Base-by-base conservation (phyloP, 1,140 invertebrate genomes). In the Pogonognathellus flavescens region DNA sequence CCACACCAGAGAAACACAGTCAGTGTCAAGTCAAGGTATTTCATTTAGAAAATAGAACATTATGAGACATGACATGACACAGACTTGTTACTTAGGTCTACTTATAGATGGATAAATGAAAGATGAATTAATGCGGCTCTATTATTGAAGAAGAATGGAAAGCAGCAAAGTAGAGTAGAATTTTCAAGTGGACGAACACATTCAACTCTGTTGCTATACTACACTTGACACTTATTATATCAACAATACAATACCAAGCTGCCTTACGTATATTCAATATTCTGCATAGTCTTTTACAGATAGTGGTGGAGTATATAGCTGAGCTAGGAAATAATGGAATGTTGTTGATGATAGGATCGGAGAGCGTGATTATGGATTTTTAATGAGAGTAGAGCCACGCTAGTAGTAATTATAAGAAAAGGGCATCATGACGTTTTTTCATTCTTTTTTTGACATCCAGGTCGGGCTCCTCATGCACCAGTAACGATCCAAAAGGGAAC, bases 381-480 rank as follows among this genome's bases (percentile, higher is more conserved):
- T 87, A 87, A 87, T 87, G 84, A 85, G 86, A 84, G 62, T 80
- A 8, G 41, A 50, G 49, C 62, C 20, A 83, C 31, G 50, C 22
- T 57, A 20, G 53, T 84, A 84, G 84, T 85, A 81, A 85, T 85
- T 85, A 85, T 53, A 80, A 80, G 31, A 57, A 72, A 85, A 62
- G 60, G 66, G 62, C 59, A 76, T 31, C 22, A 76, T 76, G 70
- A 57, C 80, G 50, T 53, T 80, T 81, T 84, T 50, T 72, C 52
- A 72, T 83, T 18, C 52, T 84, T 83, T 18, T 52, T 72, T 87
- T 85, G 84, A 53, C 41, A 89, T 88, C 62, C 89, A 92, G 93
- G 90, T 31, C 90, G 91, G 82, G 89, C 90, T 16, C 89, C 94
- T 22, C 90, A 91, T 81, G 89, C 90, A n/a, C 89, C 94, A 92